Conservation (phyloP, 2,113 vertebrate species). For the Macquaria ambigua region DNA sequence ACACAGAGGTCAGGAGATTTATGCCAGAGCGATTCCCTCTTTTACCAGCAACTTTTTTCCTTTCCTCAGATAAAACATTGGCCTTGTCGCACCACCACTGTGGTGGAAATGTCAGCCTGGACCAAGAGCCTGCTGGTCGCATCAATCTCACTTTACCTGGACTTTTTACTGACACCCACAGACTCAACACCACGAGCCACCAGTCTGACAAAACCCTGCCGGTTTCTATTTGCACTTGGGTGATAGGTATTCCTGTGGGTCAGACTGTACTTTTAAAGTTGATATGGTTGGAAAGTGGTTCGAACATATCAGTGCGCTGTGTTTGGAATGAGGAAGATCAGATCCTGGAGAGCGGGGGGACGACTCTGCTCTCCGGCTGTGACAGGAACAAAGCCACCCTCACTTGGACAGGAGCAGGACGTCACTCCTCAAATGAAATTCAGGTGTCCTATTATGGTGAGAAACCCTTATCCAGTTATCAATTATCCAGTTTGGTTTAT, state of each 20-base stretch:
- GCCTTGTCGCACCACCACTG: constrained; percentile 39
- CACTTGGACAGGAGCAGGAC: constrained; percentile 52
- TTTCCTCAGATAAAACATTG: constrained; percentile 53
- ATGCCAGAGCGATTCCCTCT: neutral
- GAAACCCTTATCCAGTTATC: constrained; percentile 36
- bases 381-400: constrained; percentile 59
- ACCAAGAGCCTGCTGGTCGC: constrained; percentile 39
- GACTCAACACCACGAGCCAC: neutral
- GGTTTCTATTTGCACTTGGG: constrained; percentile 67
- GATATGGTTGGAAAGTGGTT: constrained; percentile 36
- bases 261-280: constrained; percentile 54
- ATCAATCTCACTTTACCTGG: constrained; percentile 58
- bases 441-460: constrained; percentile 68
- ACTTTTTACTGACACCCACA: constrained; percentile 4
- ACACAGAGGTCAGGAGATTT: neutral
- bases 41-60: neutral
- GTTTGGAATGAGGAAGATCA: neutral
- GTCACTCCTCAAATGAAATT: constrained; percentile 17
- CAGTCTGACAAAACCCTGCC: neutral
- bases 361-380: constrained; percentile 53
- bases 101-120: constrained; percentile 62
- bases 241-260: constrained; percentile 48
- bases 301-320: constrained; percentile 53
- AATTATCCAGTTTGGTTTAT: constrained; percentile 28
- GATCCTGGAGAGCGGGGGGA: constrained; percentile 21